Evolutionary conservation across 2,888 invertebrate species (phyloP).

Genomic region (Rotaria magnacalcarata): DNA sequence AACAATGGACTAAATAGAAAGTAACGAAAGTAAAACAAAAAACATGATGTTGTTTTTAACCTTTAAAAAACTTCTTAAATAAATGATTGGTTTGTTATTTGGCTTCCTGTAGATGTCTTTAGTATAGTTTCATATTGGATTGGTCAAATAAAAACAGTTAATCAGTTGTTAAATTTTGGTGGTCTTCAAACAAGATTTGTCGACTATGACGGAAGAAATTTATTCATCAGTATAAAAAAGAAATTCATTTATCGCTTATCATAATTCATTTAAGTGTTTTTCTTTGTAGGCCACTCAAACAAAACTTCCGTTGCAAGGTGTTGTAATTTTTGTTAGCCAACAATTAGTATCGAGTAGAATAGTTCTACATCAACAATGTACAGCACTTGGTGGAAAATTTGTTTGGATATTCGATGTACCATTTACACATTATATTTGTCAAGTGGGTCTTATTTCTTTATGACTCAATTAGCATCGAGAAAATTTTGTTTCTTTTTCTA

Average conservation of each 20-base stretch:
- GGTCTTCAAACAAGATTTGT: background rate
- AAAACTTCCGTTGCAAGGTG: background rate
- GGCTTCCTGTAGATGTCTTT: background rate
- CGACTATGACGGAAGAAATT: background rate
- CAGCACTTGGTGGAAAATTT: conserved; percentile 17
- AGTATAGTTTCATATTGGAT: background rate
- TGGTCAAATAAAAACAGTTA: background rate
- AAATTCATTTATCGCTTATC: background rate
- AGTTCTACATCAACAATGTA: conserved; percentile 2
- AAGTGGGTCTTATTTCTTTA: background rate
- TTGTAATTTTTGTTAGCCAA: conserved; percentile 18
- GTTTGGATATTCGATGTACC: conserved; percentile 11
- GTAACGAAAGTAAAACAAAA: conserved; percentile 13
- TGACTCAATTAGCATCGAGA: background rate
- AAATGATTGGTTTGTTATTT: background rate
- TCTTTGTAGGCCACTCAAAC: background rate
- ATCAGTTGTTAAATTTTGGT: background rate
- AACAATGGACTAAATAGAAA: conserved; percentile 17
- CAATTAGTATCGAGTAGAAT: background rate
- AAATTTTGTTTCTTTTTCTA: background rate
- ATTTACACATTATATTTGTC: conserved; percentile 25
- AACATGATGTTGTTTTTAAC: background rate
- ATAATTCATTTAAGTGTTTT: background rate
- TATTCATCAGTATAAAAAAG: background rate
- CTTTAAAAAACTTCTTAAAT: background rate